phyloP scores from a whole-genome alignment of 2,113 vertebrate species.

The Dasypus novemcinctus region DNA sequence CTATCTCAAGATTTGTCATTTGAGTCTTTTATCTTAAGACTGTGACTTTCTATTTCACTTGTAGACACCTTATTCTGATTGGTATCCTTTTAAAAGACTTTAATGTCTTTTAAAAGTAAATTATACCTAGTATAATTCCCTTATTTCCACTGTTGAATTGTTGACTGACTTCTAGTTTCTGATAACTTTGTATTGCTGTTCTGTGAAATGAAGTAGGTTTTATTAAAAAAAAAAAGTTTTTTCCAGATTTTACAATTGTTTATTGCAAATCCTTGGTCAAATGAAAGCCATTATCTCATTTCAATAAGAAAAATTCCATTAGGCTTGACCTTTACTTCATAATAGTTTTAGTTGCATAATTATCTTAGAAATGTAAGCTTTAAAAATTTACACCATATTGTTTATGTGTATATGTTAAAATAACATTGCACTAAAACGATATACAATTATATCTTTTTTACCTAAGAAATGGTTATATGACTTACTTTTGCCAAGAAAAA shows the following conservation, averaged over 20 bases:
- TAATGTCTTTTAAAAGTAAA: neutral
- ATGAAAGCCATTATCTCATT: neutral
- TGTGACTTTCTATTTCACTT: neutral
- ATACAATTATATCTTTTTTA: neutral
- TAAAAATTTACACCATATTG: neutral
- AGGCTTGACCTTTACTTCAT: neutral
- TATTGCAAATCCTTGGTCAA: neutral
- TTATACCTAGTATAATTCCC: neutral
- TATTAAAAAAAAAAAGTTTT: neutral
- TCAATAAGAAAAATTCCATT: neutral
- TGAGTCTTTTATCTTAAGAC: neutral
- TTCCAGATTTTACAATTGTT: neutral
- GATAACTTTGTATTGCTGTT: neutral
- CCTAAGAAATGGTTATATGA: neutral
- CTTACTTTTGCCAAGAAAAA: neutral
- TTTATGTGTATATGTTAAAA: neutral
- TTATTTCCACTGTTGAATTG: neutral
- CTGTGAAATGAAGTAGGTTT: neutral
- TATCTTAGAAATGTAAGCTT: neutral
- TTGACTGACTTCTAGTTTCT: neutral
- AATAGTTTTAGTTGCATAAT: neutral
- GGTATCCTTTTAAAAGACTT: neutral
- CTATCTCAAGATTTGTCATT: neutral
- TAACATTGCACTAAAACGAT: neutral
- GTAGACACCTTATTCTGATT: neutral